Base-by-base conservation (phyloP, 2,888 invertebrate genomes). In the Tachina lurida region DNA sequence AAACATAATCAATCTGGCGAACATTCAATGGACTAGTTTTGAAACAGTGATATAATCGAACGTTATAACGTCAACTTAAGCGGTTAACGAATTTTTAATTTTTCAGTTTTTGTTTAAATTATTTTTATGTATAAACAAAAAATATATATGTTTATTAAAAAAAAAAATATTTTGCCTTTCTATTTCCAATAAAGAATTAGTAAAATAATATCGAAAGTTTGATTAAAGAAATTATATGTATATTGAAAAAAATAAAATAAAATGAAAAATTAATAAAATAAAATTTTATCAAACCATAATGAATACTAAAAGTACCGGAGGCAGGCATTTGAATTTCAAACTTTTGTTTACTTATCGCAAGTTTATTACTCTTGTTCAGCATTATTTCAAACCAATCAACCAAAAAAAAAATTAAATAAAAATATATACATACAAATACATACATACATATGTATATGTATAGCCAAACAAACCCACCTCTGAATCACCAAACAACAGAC, bases 251-350 rank as follows among this genome's bases (percentile, higher is more conserved):
- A 31, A 31, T n/a, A 31, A 31, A 7, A 31, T 31, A 4, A 31
- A 31, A 31, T 31, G 4, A 31, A 31, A 31, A 31, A 31, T 31
- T 31, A 31, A 31, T 31, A 31, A 31, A 31, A 7, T 31, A 7
- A 31, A 31, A 31, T 31, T 31, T 31, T 0, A 31, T 7, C 31
- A 31, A 31, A 49, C 43, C 10, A 3, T 17, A 31, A 52, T 54
- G 65, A 39, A 17, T 17, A 58, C 17, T 43, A 68, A 58, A 68
- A 58, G 13, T 31, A 17, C 60, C 52, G 52, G 58, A 73, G 71
- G 17, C 80, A 71, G 73, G 65, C 73, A 86, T 86, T 86, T 86
- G 83, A 76, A 74, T 75, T 83, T 78, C 39, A 52, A 71, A 77
- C 73, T 60, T 60, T 68, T 84, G 79, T 86, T 83, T 76, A 83